phyloP scores from a whole-genome alignment of 1,140 invertebrate species.

The Microplitis demolitor region DNA sequence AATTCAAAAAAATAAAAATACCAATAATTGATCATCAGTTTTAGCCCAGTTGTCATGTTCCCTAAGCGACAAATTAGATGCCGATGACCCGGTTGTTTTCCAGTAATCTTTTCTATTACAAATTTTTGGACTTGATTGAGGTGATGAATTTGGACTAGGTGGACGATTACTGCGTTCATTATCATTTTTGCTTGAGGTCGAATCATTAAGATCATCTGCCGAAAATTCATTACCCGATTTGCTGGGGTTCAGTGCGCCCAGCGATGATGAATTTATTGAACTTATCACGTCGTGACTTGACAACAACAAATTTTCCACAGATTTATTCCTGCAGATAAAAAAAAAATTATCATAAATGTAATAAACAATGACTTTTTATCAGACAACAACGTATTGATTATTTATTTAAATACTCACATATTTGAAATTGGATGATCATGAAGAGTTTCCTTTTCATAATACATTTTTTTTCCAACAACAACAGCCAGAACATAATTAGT shows the following conservation, averaged over 20 bases:
- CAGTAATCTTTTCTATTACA: constrained; percentile 57
- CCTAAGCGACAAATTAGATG: constrained; percentile 30
- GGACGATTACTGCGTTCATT: constrained; percentile 54
- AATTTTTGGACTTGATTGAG: constrained; percentile 59
- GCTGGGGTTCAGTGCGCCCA: constrained; percentile 39
- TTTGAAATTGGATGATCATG: constrained; percentile 41
- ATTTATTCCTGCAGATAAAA: constrained; percentile 64
- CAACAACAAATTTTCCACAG: constrained; percentile 69
- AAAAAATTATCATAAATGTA: neutral
- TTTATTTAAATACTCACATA: constrained; percentile 40
- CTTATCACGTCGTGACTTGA: constrained; percentile 69
- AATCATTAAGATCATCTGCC: constrained; percentile 44
- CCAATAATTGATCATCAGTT: constrained; percentile 34
- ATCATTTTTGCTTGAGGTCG: constrained; percentile 49
- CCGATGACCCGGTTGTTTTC: constrained; percentile 37
- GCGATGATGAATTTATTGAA: constrained; percentile 55
- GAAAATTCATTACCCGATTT: constrained; percentile 44
- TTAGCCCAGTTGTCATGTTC: constrained; percentile 29
- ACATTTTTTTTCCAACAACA: constrained; percentile 28
- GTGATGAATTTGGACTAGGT: constrained; percentile 61
- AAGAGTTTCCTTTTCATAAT: constrained; percentile 41
- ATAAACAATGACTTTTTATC: neutral
- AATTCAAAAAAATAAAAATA: constrained; percentile 11
- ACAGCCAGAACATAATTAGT: neutral
- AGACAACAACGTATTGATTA: neutral